Evolutionary conservation across 2,113 vertebrate genomes (phyloP).

Genomic region (Onychorhynchus coronatus): DNA sequence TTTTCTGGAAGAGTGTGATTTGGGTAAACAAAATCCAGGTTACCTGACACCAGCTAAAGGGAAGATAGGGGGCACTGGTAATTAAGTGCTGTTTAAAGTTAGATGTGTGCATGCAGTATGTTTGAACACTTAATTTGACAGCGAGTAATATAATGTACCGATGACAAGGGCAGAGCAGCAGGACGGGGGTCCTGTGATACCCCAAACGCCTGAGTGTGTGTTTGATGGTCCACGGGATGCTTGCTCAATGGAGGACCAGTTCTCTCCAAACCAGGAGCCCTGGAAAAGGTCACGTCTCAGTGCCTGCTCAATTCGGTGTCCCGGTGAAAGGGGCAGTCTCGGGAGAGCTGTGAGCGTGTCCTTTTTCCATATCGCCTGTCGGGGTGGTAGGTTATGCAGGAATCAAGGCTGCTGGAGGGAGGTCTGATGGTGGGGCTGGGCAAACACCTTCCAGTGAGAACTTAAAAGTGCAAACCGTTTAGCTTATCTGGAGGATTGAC

Average conservation of each 20-base stretch:
- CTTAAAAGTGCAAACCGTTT: constrained; percentile 50
- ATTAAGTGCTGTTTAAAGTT: background rate
- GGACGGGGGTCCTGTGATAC: fast-evolving
- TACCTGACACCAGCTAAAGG: background rate
- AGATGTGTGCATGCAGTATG: background rate
- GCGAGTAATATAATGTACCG: fast-evolving
- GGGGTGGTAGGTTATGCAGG: background rate
- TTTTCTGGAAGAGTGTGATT: background rate
- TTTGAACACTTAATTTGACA: background rate
- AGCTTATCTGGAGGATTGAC: constrained; percentile 59
- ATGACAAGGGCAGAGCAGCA: background rate
- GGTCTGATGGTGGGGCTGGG: background rate
- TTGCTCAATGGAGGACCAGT: background rate
- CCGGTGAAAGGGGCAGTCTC: background rate
- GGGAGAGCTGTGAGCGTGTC: fast-evolving
- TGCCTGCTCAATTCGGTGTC: fast-evolving
- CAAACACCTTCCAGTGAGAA: constrained; percentile 45
- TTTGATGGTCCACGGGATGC: background rate
- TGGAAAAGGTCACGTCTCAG: background rate
- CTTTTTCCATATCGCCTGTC: fast-evolving
- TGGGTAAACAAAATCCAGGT: background rate
- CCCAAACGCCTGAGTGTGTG: background rate
- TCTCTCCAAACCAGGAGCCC: background rate
- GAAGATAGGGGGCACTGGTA: background rate
- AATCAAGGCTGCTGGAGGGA: background rate